Base-by-base conservation (phyloP, 2,113 vertebrate species). In the Lutjanus erythropterus region DNA sequence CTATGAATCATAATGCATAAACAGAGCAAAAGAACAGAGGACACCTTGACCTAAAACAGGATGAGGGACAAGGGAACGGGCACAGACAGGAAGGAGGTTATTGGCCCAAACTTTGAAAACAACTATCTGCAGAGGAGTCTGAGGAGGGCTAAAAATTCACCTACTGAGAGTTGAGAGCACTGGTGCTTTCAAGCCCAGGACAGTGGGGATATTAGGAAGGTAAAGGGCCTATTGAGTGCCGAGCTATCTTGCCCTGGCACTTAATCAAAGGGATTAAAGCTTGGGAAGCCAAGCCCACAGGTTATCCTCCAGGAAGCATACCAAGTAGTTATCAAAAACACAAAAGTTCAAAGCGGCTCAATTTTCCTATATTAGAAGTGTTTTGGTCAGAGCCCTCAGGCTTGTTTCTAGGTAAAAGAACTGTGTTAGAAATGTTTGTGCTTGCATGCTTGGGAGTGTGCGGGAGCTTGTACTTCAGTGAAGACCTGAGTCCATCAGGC, bases 291-390 rank as follows among this genome's bases (percentile, higher is more conserved):
- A 96, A 96, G 96, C 97, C 96, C 96, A 97, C 97, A 98, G 97
- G 97, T 99, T 97, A 96, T 96, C 96, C 96, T 97, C 94, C 96
- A 98, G 97, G 98, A 99, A 97, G 97, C 96, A 97, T 97, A 97
- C 96, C 96, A 96, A 97, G 96, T 95, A 97, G 97, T 97, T 98
- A 99, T 98, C 97, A 97, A 97, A 97, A 97, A 97, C 96, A 97
- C 94, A 94, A 96, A 95, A 97, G 96, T 98, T 99, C 97, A 99
- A 99, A 99, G 98, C 95, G 93, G 94, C 96, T 98, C 96, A 95
- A 97, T 98, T 97, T 98, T 97, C 96, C 96, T 96, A 97, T 96
- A 96, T 96, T 96, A 97, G 95, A 96, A 96, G 94, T 95, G 96
- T 96, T 97, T 96, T 91, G 96, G 96, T 95, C 94, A 94, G 93